These are phyloP conservation scores for Podarcis raffonei DNA, from an alignment of 2,113 vertebrate genomes.

Conservation along the genomic window DNA sequence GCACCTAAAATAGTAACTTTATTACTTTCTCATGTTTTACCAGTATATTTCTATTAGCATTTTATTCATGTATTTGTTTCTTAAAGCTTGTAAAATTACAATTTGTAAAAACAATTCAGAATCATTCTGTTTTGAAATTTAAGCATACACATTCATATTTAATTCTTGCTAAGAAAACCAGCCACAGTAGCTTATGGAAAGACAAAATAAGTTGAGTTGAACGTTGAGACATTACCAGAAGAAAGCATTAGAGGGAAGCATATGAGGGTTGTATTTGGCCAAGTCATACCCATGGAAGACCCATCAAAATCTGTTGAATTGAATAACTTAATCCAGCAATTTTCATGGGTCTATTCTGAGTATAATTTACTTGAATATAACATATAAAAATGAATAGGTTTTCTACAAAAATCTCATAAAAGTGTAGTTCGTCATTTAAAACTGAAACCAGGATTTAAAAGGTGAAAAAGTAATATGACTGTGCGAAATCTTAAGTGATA, in stretches of 20 bases:
- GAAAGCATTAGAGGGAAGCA: not conserved
- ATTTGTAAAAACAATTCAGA: not conserved
- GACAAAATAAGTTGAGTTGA: not conserved
- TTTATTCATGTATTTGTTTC: not conserved
- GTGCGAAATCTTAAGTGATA: too few species aligned
- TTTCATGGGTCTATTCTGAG: too few species aligned
- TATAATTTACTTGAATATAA: too few species aligned
- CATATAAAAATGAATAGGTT: not conserved
- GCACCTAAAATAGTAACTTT: not conserved
- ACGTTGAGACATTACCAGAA: not conserved
- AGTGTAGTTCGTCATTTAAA: not conserved
- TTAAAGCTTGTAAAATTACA: not conserved
- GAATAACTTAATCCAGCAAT: too few species aligned
- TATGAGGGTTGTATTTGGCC: not conserved
- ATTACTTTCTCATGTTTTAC: not conserved
- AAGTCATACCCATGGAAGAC: too few species aligned
- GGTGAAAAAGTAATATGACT: not conserved
- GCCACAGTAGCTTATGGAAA: not conserved
- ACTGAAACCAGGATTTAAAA: not conserved
- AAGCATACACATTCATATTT: not conserved
- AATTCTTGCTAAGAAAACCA: not conserved
- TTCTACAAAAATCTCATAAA: not conserved
- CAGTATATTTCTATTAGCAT: not conserved
- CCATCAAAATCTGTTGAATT: too few species aligned
- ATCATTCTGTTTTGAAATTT: rapidly evolving